These are phyloP conservation scores for Macropis europaea DNA, from an alignment of 2,888 invertebrate species.

Conservation along the genomic window DNA sequence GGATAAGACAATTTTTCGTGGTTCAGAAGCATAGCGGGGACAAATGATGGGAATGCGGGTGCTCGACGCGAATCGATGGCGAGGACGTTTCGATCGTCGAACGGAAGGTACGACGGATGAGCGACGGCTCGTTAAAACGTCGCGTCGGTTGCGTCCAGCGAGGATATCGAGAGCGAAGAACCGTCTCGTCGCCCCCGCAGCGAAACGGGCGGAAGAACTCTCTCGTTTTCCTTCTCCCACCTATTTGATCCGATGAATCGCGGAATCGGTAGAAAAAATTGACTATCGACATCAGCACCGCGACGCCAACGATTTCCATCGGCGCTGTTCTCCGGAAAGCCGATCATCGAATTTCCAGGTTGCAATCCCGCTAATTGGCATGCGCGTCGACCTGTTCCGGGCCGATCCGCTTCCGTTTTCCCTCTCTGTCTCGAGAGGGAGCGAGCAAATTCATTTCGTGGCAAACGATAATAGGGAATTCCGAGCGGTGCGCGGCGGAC, in stretches of 20 bases:
- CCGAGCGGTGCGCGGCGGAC: conserved; percentile 20
- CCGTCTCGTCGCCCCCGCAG: too few relatives aligned
- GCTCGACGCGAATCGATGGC: neutral
- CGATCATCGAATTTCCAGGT: conserved; percentile 28
- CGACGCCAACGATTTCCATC: too few relatives aligned
- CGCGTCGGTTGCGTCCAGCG: neutral
- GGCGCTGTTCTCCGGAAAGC: conserved; percentile 8
- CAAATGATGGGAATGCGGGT: too few relatives aligned
- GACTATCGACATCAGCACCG: too few relatives aligned
- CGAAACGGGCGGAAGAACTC: too few relatives aligned
- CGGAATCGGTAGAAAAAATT: too few relatives aligned
- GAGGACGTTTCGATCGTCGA: neutral
- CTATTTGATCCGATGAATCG: too few relatives aligned
- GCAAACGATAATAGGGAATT: conserved; percentile 53
- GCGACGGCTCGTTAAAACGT: conserved; percentile 14
- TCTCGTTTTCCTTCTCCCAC: too few relatives aligned
- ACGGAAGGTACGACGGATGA: neutral
- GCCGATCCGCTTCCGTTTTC: conserved; percentile 10
- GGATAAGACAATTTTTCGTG: too few relatives aligned
- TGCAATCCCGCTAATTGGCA: conserved; percentile 39
- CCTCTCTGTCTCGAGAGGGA: conserved; percentile 10
- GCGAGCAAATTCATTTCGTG: conserved; percentile 37
- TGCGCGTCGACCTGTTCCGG: conserved; percentile 15
- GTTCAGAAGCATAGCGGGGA: too few relatives aligned
- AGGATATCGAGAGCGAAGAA: too few relatives aligned